Evolutionary conservation across 2,888 invertebrate species (phyloP).

Genomic region (Ecliptopera silaceata): DNA sequence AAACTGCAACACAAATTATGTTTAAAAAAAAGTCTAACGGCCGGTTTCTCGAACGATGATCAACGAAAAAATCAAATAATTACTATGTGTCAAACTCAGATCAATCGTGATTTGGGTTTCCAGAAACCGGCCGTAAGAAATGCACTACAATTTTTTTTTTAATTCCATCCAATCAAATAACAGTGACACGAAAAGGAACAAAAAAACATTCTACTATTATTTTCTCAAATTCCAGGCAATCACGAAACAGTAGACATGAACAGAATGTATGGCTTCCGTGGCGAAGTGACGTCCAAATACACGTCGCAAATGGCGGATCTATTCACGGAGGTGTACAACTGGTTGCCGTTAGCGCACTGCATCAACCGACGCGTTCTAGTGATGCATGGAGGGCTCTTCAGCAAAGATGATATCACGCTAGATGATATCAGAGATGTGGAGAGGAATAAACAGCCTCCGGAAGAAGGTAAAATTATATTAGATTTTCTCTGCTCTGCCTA

Average conservation of each 20-base stretch:
- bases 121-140: too few species aligned
- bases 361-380: constrained; percentile 92
- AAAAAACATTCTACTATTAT: neutral
- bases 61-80: too few species aligned
- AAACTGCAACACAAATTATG: too few species aligned
- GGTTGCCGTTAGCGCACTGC: constrained; percentile 97
- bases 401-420: constrained; percentile 95
- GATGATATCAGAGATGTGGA: constrained; percentile 95
- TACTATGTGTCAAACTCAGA: too few species aligned
- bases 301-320: constrained; percentile 97
- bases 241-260: constrained; percentile 99
- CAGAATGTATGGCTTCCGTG: constrained; percentile 99
- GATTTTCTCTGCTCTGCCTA: neutral
- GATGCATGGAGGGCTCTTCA: constrained; percentile 99
- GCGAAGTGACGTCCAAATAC: constrained; percentile 98
- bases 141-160: too few species aligned
- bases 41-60: too few species aligned
- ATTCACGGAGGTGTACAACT: constrained; percentile 99
- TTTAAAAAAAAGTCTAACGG: too few species aligned
- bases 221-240: constrained; percentile 87
- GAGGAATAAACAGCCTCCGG: constrained; percentile 98
- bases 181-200: too few species aligned
- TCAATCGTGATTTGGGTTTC: too few species aligned
- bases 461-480: constrained; percentile 86
- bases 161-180: too few species aligned